Evolutionary conservation across 2,888 invertebrate genomes (phyloP), one percentile per base, ranked within the genome.

Genomic region (Osedax frankpressi): DNA sequence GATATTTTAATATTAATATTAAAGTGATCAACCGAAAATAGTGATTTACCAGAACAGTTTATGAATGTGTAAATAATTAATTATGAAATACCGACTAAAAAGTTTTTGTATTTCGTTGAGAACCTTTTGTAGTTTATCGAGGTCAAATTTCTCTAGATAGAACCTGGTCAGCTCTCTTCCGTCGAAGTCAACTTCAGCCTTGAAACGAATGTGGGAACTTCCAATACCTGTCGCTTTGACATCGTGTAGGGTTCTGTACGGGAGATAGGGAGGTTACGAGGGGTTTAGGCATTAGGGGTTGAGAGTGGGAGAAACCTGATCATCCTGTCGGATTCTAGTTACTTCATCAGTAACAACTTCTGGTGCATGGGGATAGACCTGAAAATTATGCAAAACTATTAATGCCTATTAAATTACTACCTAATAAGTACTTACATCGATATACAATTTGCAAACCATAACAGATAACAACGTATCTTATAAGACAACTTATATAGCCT

Each of bases 221-320:
- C 98, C 97, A 89, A 97, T 93, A 84, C 96, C 95, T 75, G 97
- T 97, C 30, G 96, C 95, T 86, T 98, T 98, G 3, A 97, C 95
- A 85, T 98, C 98, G 85, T 97, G 93, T 77, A 98, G 92, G 27
- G 95, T 94, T 83, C 89, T 82, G 74, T 44, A 14, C 6, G 44
- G 44, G n/a, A n/a, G n/a, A n/a, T n/a, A n/a, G n/a, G 14, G 44
- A 14, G 44, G 44, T 44, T 44, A 44, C 6, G 44, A 6, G 44
- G 44, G 44, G 44, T 44, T 44, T 44, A 44, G 14, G 44, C 14
- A 44, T 6, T 44, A 44, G 44, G 44, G 44, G 44, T 44, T 44
- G 44, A 44, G 6, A 11, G 19, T 44, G 6, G 19, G 44, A 11
- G 44, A 3, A 25, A 84, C 83, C 84, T 85, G 65, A 89, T 92